Evolutionary conservation across 2,888 invertebrate genomes (phyloP).

Genomic region (Marasmarcha lunaedactyla): DNA sequence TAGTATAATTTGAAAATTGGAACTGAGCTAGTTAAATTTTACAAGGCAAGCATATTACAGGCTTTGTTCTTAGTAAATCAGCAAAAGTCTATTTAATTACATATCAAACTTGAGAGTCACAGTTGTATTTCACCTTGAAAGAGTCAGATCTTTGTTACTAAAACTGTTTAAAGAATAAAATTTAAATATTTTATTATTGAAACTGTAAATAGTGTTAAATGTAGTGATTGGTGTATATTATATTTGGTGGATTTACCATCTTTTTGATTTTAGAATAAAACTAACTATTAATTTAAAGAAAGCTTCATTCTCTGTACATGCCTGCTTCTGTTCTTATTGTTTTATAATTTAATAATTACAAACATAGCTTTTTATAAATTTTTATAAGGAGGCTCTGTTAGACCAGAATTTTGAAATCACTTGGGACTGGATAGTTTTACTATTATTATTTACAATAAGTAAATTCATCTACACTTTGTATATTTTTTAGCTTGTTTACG

Average conservation of each 20-base stretch:
- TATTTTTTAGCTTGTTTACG: not conserved
- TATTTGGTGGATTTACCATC: not conserved
- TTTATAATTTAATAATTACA: not conserved
- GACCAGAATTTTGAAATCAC: not conserved
- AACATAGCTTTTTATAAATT: not conserved
- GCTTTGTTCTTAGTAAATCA: too few relatives aligned
- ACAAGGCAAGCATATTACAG: too few relatives aligned
- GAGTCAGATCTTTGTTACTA: not conserved
- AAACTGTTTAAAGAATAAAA: not conserved
- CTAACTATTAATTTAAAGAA: too few relatives aligned
- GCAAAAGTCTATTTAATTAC: not conserved
- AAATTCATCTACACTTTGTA: not conserved
- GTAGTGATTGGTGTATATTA: not conserved
- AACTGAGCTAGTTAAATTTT: too few relatives aligned
- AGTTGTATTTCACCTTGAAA: not conserved
- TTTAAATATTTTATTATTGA: not conserved
- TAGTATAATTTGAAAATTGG: too few relatives aligned
- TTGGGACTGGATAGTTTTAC: not conserved
- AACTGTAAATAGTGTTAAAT: not conserved
- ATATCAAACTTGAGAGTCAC: not conserved
- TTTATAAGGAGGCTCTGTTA: too few relatives aligned
- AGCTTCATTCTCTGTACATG: not conserved
- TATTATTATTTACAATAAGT: not conserved
- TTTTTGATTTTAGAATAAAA: too few relatives aligned
- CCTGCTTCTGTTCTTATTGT: not conserved